Conservation (phyloP, 2,797 vertebrate species). For the Pogoniulus pusillus region DNA sequence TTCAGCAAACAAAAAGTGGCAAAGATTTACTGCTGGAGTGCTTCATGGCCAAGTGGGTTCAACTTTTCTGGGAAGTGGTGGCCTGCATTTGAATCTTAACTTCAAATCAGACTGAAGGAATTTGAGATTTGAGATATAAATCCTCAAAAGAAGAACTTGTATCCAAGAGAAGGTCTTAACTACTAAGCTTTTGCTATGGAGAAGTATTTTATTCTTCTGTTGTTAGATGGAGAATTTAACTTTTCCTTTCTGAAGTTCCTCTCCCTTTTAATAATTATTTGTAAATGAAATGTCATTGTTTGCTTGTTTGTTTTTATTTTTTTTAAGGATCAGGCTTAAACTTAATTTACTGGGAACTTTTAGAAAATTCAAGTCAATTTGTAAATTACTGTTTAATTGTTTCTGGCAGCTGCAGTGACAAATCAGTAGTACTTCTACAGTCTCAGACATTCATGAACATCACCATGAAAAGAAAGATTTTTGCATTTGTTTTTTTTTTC, state of each 20-base stretch:
- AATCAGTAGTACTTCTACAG: not conserved
- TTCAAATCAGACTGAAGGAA: not conserved
- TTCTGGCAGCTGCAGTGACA: not conserved
- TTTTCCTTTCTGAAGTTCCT: not conserved
- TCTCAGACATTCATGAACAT: not conserved
- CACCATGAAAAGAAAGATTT: not conserved
- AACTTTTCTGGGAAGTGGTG: not conserved
- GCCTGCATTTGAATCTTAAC: not conserved
- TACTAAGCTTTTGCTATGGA: not conserved
- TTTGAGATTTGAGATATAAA: conserved; percentile 10
- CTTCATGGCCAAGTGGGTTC: not conserved
- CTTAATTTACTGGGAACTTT: not conserved
- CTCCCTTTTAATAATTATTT: not conserved
- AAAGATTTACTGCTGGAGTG: not conserved
- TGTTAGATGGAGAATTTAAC: not conserved
- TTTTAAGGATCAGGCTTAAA: not conserved
- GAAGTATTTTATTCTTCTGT: not conserved
- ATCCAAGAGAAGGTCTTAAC: not conserved
- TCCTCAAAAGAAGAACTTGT: not conserved
- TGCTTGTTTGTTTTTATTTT: not conserved
- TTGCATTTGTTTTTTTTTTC: no score
- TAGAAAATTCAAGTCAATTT: not conserved
- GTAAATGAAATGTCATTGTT: not conserved
- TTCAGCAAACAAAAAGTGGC: not conserved
- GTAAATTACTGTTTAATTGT: not conserved